A percentile compares a stretch with the other conserved stretches of the same genome.
Evolutionary conservation across 2,113 vertebrate species (phyloP).

Genomic region (Carassius auratus): DNA sequence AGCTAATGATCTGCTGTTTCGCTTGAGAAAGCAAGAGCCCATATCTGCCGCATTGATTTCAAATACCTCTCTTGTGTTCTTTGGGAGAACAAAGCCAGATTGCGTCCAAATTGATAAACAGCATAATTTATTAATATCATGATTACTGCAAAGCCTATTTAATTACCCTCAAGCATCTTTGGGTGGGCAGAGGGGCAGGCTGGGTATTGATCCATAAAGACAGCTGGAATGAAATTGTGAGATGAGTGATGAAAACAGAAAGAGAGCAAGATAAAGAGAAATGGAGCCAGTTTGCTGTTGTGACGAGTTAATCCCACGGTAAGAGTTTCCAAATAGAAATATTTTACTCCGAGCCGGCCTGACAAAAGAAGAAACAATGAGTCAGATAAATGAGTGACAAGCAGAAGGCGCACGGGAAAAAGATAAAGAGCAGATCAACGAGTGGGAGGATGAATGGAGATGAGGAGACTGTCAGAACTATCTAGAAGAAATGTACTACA

Average conservation of each 20-base stretch:
- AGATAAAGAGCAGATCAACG: slow-evolving; percentile 5
- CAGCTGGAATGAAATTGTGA: background rate
- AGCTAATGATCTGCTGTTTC: slow-evolving; percentile 13
- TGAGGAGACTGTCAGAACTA: background rate
- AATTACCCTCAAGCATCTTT: slow-evolving; percentile 38
- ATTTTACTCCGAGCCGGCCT: background rate
- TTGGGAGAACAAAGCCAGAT: slow-evolving; percentile 22
- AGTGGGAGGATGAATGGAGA: slow-evolving; percentile 7
- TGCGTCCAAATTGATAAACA: slow-evolving; percentile 50
- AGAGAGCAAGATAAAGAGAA: background rate
- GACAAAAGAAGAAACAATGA: background rate
- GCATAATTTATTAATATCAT: slow-evolving; percentile 42
- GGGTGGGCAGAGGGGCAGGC: background rate
- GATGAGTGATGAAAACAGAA: background rate
- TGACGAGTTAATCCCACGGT: slow-evolving; percentile 9
- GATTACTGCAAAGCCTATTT: slow-evolving; percentile 14
- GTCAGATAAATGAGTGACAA: background rate
- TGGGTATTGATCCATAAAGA: slow-evolving; percentile 16
- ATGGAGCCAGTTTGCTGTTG: background rate
- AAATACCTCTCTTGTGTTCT: slow-evolving; percentile 26
- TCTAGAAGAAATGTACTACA: background rate
- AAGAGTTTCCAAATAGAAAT: background rate
- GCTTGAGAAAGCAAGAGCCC: background rate
- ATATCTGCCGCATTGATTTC: slow-evolving; percentile 15
- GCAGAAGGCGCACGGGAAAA: background rate